Percentiles rank a stretch among this genome's conserved stretches.
Evolutionary conservation across 2,797 vertebrate species (phyloP).

Genomic region (Echiichthys vipera): DNA sequence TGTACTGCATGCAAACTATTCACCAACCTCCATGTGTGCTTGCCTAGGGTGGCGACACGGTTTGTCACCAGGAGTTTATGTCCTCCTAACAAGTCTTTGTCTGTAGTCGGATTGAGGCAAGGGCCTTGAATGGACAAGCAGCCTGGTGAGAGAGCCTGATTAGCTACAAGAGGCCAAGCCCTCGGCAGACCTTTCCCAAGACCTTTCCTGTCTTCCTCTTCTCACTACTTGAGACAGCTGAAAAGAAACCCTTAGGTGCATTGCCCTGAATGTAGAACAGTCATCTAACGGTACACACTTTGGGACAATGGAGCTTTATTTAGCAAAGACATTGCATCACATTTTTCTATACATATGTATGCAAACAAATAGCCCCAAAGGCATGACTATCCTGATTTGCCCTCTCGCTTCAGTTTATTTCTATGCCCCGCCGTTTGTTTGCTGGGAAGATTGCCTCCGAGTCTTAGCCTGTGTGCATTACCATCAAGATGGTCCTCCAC

Average conservation of each 20-base stretch:
- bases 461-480: conserved; percentile 48
- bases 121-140: conserved; percentile 49
- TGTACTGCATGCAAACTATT: conserved; percentile 16
- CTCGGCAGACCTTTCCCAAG: conserved; percentile 56
- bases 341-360: conserved; percentile 27
- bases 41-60: conserved; percentile 27
- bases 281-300: conserved; percentile 16
- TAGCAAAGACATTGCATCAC: conserved; percentile 19
- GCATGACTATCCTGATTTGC: conserved; percentile 38
- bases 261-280: conserved; percentile 41
- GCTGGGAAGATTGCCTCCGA: conserved; percentile 64
- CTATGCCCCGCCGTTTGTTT: conserved; percentile 44
- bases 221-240: conserved; percentile 39
- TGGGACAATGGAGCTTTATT: conserved; percentile 5
- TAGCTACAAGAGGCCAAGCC: conserved; percentile 58
- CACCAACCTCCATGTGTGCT: not conserved
- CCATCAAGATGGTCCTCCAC: conserved; percentile 48
- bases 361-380: conserved; percentile 25
- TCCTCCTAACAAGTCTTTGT: conserved; percentile 52
- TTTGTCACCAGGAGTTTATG: conserved; percentile 60
- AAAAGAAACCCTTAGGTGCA: conserved; percentile 40
- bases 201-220: conserved; percentile 51
- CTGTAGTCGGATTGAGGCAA: conserved; percentile 49
- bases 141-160: conserved; percentile 61
- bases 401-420: conserved; percentile 36